A percentile compares a stretch with the other conserved stretches of the same genome.
Evolutionary conservation across 2,797 vertebrate genomes (phyloP).

Genomic region (Syndactyla subalaris): DNA sequence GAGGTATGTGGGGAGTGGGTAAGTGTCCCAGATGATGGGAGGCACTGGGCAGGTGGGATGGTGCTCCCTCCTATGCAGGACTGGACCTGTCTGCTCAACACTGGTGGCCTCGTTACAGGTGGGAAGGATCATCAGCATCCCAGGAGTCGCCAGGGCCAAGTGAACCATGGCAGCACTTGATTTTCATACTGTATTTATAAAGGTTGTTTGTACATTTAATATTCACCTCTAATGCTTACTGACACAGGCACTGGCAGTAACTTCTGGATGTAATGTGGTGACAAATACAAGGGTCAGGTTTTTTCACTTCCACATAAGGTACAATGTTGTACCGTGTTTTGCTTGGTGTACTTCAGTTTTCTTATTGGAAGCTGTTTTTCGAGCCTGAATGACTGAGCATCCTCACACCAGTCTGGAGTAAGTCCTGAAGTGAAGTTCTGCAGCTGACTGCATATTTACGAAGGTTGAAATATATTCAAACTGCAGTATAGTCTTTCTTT

Average conservation of each 20-base stretch:
- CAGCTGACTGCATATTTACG: not conserved
- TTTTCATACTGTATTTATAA: not conserved
- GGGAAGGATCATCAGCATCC: rapidly evolving
- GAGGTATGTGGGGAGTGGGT: rapidly evolving
- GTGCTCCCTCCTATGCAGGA: not conserved
- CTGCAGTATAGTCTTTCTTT: not conserved
- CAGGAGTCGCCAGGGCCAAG: not conserved
- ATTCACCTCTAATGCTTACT: not conserved
- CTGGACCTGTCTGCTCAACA: not conserved
- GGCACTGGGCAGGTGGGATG: rapidly evolving
- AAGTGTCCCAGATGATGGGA: rapidly evolving
- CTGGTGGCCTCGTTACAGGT: rapidly evolving
- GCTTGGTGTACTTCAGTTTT: not conserved
- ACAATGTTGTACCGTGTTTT: not conserved
- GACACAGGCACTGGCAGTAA: rapidly evolving
- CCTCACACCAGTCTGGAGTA: not conserved
- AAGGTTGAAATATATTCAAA: not conserved
- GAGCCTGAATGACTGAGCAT: not conserved
- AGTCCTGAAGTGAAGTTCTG: not conserved
- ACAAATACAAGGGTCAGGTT: not conserved
- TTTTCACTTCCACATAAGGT: not conserved
- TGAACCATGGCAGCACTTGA: rapidly evolving
- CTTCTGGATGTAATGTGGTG: not conserved
- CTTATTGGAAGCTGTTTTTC: not conserved
- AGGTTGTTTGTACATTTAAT: not conserved